Conservation (phyloP, 2,113 vertebrate genomes). For the Procavia capensis region DNA sequence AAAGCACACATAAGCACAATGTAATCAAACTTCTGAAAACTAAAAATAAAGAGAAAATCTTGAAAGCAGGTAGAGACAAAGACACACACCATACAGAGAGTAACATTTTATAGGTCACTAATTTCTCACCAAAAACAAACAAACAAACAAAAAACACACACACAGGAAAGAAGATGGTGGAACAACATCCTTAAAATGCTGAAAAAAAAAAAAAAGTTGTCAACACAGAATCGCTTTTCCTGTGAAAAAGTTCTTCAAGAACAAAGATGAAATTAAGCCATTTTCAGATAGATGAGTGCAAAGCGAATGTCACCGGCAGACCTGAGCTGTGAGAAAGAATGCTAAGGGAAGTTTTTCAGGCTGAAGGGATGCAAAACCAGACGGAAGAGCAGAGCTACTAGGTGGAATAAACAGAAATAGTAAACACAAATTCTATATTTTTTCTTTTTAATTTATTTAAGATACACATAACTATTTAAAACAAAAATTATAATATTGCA, state of each 20-base stretch:
- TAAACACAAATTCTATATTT: not conserved
- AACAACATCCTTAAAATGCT: not conserved
- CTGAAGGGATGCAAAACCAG: not conserved
- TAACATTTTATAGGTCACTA: not conserved
- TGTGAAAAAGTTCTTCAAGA: not conserved
- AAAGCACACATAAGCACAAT: not conserved
- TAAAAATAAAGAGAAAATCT: not conserved
- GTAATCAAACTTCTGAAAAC: not conserved
- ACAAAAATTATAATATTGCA: not conserved
- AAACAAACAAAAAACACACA: too few species aligned
- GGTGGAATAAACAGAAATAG: not conserved
- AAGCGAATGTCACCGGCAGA: not conserved
- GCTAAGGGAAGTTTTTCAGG: not conserved
- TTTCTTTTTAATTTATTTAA: conserved; percentile 10
- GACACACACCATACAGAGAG: not conserved
- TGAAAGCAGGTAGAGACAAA: not conserved
- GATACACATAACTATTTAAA: not conserved
- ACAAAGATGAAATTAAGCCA: not conserved
- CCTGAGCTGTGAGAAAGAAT: not conserved
- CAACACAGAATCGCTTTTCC: not conserved
- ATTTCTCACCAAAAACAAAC: conserved; percentile 15
- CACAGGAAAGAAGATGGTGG: not conserved
- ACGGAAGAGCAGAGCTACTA: not conserved
- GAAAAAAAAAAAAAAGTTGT: not conserved
- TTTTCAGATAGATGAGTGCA: not conserved